These are phyloP conservation scores for Cerastoderma edule DNA, from an alignment of 2,888 invertebrate species.

Conservation along the genomic window DNA sequence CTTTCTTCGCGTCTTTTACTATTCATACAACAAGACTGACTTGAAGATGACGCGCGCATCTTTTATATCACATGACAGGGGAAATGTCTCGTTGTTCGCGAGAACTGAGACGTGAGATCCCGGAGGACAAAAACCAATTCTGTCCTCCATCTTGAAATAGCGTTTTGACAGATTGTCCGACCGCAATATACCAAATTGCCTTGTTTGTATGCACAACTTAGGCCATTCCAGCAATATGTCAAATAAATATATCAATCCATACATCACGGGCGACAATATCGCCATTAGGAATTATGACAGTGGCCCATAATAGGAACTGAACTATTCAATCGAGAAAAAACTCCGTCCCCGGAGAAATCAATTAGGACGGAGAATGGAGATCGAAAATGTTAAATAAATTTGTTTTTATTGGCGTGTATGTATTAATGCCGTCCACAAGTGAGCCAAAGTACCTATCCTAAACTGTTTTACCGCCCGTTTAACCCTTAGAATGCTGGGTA, in stretches of 20 bases:
- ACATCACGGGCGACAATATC: slow-evolving; percentile 41
- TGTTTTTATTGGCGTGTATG: slow-evolving; percentile 38
- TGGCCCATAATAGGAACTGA: slow-evolving; percentile 39
- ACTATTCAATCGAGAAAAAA: slow-evolving; percentile 49
- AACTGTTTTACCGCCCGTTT: too few species aligned
- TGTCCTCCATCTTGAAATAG: slow-evolving; percentile 40
- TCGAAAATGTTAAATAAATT: slow-evolving; percentile 33
- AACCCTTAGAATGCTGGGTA: too few species aligned
- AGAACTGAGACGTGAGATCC: slow-evolving; percentile 26
- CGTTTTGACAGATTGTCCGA: slow-evolving; percentile 50
- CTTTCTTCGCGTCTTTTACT: too few species aligned
- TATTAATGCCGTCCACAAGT: slow-evolving; percentile 15
- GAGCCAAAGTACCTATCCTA: slow-evolving; percentile 18
- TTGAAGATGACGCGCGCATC: too few species aligned
- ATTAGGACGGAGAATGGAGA: slow-evolving; percentile 32
- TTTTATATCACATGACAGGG: too few species aligned
- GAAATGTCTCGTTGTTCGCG: background rate
- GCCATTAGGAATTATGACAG: slow-evolving; percentile 47
- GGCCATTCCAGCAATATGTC: slow-evolving; percentile 51
- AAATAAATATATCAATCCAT: slow-evolving; percentile 60
- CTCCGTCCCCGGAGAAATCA: slow-evolving; percentile 47
- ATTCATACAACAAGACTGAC: too few species aligned
- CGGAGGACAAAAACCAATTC: slow-evolving; percentile 28
- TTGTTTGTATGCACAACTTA: slow-evolving; percentile 43
- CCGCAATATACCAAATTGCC: slow-evolving; percentile 36